Evolutionary conservation across 2,113 vertebrate species (phyloP), one percentile per base, ranked within the genome.

Genomic region (Tricholaema leucomelas): DNA sequence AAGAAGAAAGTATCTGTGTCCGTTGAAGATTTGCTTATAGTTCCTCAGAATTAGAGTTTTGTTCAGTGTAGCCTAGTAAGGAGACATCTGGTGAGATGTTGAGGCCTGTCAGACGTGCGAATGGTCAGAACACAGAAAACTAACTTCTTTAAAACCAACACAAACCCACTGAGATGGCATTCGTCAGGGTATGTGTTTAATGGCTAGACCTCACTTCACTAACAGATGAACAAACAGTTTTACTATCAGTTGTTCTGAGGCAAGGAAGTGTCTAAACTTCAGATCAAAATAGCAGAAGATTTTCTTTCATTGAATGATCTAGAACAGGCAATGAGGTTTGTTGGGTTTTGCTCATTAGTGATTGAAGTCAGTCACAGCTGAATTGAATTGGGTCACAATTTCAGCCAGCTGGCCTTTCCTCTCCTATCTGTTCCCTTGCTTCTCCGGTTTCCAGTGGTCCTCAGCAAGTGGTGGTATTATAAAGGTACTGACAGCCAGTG

Each of bases 401-500:
- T 61, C 42, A 56, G 8, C 31, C 33, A 59, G 25, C 9, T 31
- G 40, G 61, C 21, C 76, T 50, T 25, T 17, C 33, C 5, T 82
- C 28, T 83, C 42, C 24, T 4, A 4, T 16, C 27, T 58, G 40
- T 25, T 81, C 28, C 5, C 16, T 33, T 20, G 7, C 36, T 59
- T 30, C 52, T 74, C 20, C 12, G 4, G 3, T 55, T 91, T 9
- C 44, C 8, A 11, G 46, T 17, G 8, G 27, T n/a, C 85, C 18
- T 69, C 9, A 38, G 52, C 2, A 25, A 25, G 19, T 10, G 30
- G 42, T 81, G 78, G 21, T 36, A 2, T 19, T 58, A 18, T 18
- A 59, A 56, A 55, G 27, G 23, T 10, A 1, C 50, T 38, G 28
- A 2, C 3, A 24, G 1, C 7, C 8, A 24, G 17, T 3, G 27